These are phyloP conservation scores for Acanthisitta chloris DNA, from an alignment of 2,113 vertebrate species.

Conservation along the genomic window DNA sequence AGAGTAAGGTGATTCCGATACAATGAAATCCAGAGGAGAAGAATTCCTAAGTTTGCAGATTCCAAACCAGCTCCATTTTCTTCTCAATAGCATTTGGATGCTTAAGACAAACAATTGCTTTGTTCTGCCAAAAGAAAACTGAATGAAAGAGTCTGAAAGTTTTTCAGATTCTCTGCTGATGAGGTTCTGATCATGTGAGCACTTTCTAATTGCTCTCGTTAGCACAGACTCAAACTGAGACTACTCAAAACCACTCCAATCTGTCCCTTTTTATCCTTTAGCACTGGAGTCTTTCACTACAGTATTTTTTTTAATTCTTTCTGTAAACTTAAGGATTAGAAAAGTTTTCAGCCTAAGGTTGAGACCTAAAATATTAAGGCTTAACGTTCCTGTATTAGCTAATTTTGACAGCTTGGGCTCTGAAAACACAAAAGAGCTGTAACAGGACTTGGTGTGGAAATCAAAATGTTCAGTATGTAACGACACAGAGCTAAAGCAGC, in stretches of 20 bases:
- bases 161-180: background rate
- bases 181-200: background rate
- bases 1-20: background rate
- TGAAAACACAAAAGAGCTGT: background rate
- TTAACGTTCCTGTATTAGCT: background rate
- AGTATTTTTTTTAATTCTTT: background rate
- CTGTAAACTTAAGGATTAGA: background rate
- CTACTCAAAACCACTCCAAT: background rate
- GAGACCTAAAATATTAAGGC: background rate
- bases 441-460: background rate
- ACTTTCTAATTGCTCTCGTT: background rate
- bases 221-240: background rate
- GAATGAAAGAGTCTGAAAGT: background rate
- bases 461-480: background rate
- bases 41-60: conserved; percentile 4
- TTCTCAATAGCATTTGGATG: conserved; percentile 22
- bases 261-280: background rate
- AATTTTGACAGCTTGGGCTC: background rate
- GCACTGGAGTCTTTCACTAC: background rate
- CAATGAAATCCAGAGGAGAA: conserved; percentile 16
- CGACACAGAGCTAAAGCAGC: background rate
- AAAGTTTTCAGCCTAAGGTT: background rate
- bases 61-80: conserved; percentile 22
- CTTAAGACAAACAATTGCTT: background rate
- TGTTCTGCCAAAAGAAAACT: conserved; percentile 9